Evolutionary conservation across 1,140 invertebrate genomes (phyloP).

Genomic region (Patella vulgata): DNA sequence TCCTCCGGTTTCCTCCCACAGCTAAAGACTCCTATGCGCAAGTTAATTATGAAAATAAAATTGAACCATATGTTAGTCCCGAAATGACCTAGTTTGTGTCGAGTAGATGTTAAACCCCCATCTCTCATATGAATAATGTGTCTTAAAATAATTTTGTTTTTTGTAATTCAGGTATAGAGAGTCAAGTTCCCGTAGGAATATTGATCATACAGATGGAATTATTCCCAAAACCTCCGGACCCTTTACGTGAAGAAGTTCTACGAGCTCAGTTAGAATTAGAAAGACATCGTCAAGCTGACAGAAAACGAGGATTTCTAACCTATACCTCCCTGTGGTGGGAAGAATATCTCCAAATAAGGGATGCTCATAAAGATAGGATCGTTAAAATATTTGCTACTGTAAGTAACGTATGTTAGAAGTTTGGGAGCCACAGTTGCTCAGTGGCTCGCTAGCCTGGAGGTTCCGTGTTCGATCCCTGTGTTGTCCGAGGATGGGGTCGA

Average conservation of each 20-base stretch:
- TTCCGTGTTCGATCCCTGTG: too few relatives aligned
- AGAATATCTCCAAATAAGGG: slow-evolving; percentile 66
- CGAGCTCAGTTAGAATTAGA: slow-evolving; percentile 58
- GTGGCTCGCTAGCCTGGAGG: too few relatives aligned
- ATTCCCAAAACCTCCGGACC: slow-evolving; percentile 55
- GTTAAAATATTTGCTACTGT: slow-evolving; percentile 70
- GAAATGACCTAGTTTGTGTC: too few relatives aligned
- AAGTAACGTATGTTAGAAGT: slow-evolving; percentile 1
- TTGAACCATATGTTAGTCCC: too few relatives aligned
- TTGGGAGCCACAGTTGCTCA: background rate
- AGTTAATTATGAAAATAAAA: too few relatives aligned
- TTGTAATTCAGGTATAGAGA: slow-evolving; percentile 54
- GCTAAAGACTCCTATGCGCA: too few relatives aligned
- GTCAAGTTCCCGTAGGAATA: slow-evolving; percentile 64
- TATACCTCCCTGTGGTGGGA: slow-evolving; percentile 70
- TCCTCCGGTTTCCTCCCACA: too few relatives aligned
- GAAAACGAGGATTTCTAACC: slow-evolving; percentile 64
- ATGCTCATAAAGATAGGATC: slow-evolving; percentile 59
- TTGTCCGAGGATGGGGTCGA: too few relatives aligned
- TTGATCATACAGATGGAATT: slow-evolving; percentile 63
- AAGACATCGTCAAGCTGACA: slow-evolving; percentile 56
- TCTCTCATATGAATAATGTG: too few relatives aligned
- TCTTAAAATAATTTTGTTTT: too few relatives aligned
- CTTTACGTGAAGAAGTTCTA: slow-evolving; percentile 55
- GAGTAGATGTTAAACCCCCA: too few relatives aligned